Base-by-base conservation (phyloP, 1,140 invertebrate species). In the Bombus difficillimus region DNA sequence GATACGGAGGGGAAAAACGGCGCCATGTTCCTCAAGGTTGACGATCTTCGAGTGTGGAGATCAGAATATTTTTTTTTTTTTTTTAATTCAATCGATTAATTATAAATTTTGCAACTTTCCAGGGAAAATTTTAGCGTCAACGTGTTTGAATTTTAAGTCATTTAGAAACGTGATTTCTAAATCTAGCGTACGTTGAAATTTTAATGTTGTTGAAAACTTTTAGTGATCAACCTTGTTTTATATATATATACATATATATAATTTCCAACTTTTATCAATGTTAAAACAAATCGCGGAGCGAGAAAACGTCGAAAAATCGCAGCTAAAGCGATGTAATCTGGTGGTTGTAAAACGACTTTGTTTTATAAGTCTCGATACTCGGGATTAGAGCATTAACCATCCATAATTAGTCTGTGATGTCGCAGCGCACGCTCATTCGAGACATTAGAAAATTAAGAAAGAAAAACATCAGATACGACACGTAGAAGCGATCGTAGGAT, bases 331-430 rank as follows among this genome's bases (percentile, higher is more conserved):
- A 73, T 34, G n/a, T 39, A 10, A n/a, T n/a, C n/a, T 18, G 64
- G 37, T 68, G 22, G 41, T 53, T 6, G 57, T 5, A 3, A 53
- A 43, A 41, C n/a, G 43, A 76, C 37, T 18, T 53, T 62, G 25
- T 62, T 62, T 62, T 15, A 1, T 8, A 59, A 18, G n/a, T 28
- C 13, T 59, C 32, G 22, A 37, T 37, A 22, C 22, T 28, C 39
- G 25, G 69, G 28, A 41, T 41, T 41, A 34, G 68, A 74, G 83
- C 90, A 91, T 92, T 88, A 86, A 68, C 92, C 87, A 89, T 91
- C 88, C 90, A 91, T 90, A 87, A 83, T 91, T 89, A 92, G 91
- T 83, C 90, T 92, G 92, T 93, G 81, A 90, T 92, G 91, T 84
- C 90, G 90, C 92, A 92, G 91, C 87, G 92, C 89, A 88, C 90